Evolutionary conservation across 2,888 invertebrate genomes (phyloP), one percentile per base, ranked within the genome.

Genomic region (Leptinotarsa haldemani): DNA sequence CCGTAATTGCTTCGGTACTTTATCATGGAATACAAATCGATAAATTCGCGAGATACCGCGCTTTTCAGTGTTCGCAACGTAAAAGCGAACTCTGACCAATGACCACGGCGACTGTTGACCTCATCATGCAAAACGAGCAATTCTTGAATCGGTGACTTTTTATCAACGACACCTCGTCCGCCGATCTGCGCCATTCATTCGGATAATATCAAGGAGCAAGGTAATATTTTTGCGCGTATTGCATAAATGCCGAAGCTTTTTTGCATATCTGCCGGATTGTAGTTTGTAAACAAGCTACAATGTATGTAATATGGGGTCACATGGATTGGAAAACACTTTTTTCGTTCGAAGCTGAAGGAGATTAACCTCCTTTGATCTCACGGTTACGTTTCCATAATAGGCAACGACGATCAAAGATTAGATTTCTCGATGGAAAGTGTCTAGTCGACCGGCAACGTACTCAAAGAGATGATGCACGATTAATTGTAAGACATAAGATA

Each of bases 151-250:
- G 61, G 61, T n/a, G 61, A 61, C 61, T 61, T 61, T 61, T 61
- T 61, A 61, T 61, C 61, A 61, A 61, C 61, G 61, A 61, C 61
- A 61, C 25, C 30, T 16, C 18, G 61, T 61, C 40, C 18, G 58
- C 25, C 58, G 25, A 25, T 15, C 40, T 25, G 74, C 71, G 67
- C 74, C 77, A 77, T 77, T 75, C 77, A 77, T 77, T 77, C 69
- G 77, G 75, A 77, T 77, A 70, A 74, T 71, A 77, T 77, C 77
- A 65, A 71, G 75, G 65, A 75, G 74, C 77, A 77, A 77, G 77
- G 75, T 77, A 77, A 77, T 77, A 77, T 73, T 77, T 77, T 77
- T 71, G 75, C 73, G 71, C 67, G 47, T 77, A 77, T 75, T 70
- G 71, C 74, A 70, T 74, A 64, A 74, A 70, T 71, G 70, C 74